Conservation (phyloP, 2,113 vertebrate species). For the Leptodactylus fuscus region DNA sequence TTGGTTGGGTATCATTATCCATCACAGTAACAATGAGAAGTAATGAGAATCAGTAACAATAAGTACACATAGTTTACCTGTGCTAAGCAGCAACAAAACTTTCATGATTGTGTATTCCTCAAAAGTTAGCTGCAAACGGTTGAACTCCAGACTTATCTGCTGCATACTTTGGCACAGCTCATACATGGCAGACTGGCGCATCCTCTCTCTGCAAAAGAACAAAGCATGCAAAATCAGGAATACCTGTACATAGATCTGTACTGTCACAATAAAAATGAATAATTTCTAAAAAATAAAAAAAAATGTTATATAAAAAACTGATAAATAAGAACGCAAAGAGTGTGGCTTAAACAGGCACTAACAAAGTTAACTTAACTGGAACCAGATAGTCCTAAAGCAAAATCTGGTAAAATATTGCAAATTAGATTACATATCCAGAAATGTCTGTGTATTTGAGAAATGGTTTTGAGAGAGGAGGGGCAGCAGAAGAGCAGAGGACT, state of each 20-base stretch:
- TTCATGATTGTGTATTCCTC: conserved; percentile 98
- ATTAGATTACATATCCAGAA: not conserved
- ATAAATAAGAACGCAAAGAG: not conserved
- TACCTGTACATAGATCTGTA: not conserved
- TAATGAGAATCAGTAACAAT: not conserved
- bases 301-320: not conserved
- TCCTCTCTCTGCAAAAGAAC: conserved; percentile 84
- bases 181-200: conserved; percentile 98
- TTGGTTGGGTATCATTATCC: too few relatives aligned
- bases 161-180: conserved; percentile 97
- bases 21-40: not conserved
- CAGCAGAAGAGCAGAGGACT: not conserved
- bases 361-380: not conserved
- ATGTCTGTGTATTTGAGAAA: not conserved
- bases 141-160: conserved; percentile 96
- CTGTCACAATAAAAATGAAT: not conserved
- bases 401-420: not conserved
- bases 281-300: not conserved
- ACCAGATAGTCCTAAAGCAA: not conserved
- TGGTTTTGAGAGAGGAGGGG: not conserved
- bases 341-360: not conserved
- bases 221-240: conserved; percentile 17
- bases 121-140: conserved; percentile 94
- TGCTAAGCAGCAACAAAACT: conserved; percentile 94
- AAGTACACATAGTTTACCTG: conserved; percentile 76